Evolutionary conservation across 2,113 vertebrate genomes (phyloP).

Genomic region (Myanophis thanlyinensis): DNA sequence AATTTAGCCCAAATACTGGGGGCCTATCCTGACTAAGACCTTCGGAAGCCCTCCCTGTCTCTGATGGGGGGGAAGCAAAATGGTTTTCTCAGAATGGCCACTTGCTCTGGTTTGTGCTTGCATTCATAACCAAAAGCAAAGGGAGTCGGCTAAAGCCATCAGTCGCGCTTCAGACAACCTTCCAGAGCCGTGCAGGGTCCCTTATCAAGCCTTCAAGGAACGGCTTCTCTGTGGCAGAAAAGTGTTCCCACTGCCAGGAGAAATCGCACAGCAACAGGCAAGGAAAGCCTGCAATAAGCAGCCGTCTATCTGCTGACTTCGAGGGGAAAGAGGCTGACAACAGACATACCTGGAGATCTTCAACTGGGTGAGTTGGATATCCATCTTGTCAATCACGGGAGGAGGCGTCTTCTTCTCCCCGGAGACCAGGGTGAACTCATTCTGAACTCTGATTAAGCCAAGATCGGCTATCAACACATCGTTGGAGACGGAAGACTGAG

Average conservation of each 20-base stretch:
- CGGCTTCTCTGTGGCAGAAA: neutral
- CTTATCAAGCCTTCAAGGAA: neutral
- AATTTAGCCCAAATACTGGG: neutral
- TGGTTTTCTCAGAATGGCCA: neutral
- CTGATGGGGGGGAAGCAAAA: neutral
- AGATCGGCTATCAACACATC: constrained; percentile 81
- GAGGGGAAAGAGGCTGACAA: neutral
- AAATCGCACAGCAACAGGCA: neutral
- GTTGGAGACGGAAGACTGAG: constrained; percentile 77
- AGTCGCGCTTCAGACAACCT: neutral
- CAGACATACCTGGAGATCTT: constrained; percentile 85
- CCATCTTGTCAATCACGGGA: constrained; percentile 85
- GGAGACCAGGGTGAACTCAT: constrained; percentile 76
- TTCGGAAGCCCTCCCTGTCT: neutral
- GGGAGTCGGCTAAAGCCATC: neutral
- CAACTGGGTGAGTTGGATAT: constrained; percentile 83
- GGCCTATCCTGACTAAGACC: neutral
- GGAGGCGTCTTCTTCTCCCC: constrained; percentile 74
- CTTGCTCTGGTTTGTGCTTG: neutral
- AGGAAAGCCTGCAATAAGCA: neutral
- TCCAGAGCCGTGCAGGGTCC: neutral
- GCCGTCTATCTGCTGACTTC: neutral
- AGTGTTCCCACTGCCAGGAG: neutral
- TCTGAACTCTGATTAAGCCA: constrained; percentile 81
- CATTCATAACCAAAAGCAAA: neutral